Percentiles rank a stretch among this genome's conserved stretches.
Conservation (phyloP, 2,888 invertebrate species). For the Amblyjoppa proteus region DNA sequence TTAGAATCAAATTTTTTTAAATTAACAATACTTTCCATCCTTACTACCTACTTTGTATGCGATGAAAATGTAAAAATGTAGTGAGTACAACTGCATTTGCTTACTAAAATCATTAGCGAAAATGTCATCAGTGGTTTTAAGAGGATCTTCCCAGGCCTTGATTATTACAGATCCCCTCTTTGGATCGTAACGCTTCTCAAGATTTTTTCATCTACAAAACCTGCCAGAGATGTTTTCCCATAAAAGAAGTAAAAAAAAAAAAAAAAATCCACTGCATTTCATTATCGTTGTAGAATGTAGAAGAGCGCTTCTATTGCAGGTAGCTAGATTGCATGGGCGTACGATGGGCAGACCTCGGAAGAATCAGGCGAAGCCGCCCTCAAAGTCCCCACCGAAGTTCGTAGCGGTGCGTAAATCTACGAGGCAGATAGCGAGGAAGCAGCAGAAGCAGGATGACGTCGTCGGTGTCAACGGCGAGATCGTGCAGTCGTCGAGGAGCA, state of each 20-base stretch:
- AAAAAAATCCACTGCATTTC: background rate
- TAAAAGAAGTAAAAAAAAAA: background rate
- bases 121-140: too few species aligned
- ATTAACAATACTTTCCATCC: too few species aligned
- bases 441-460: conserved; percentile 78
- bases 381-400: conserved; percentile 75
- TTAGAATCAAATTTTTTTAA: too few species aligned
- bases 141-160: too few species aligned
- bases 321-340: conserved; percentile 33
- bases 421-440: conserved; percentile 82
- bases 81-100: too few species aligned
- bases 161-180: background rate
- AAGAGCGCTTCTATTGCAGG: conserved; percentile 5
- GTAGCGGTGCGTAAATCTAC: conserved; percentile 81
- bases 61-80: too few species aligned
- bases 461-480: conserved; percentile 79
- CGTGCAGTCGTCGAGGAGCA: conserved; percentile 65
- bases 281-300: background rate
- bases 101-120: too few species aligned
- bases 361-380: conserved; percentile 77
- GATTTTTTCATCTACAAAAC: background rate
- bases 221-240: background rate
- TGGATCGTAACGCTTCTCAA: background rate
- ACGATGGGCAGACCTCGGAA: conserved; percentile 82
- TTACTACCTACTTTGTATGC: too few species aligned